Conservation (phyloP, 2,113 vertebrate species). For the Romanogobio albipinnatus region DNA sequence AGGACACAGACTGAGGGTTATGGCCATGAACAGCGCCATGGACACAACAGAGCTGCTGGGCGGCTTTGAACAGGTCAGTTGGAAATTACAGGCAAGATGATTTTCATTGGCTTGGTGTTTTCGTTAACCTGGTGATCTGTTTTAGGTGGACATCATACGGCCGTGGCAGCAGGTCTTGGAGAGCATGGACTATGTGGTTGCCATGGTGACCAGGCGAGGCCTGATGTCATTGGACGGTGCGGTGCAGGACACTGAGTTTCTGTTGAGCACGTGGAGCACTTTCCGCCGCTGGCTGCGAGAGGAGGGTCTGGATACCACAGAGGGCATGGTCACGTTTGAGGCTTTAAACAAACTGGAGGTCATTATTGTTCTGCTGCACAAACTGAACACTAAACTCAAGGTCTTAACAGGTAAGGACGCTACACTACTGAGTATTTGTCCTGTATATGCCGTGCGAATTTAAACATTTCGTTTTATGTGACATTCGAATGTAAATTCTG, state of each 20-base stretch:
- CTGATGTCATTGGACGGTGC: constrained; percentile 84
- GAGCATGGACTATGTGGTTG: constrained; percentile 82
- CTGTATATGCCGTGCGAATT: background rate
- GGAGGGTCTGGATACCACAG: constrained; percentile 77
- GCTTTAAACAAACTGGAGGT: constrained; percentile 89
- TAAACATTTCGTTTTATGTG: background rate
- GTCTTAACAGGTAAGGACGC: constrained; percentile 78
- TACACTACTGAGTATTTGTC: too few species aligned
- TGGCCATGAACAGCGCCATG: constrained; percentile 98
- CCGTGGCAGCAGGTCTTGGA: constrained; percentile 90
- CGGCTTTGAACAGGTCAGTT: constrained; percentile 92
- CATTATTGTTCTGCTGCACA: constrained; percentile 86
- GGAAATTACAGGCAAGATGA: background rate
- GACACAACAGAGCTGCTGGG: constrained; percentile 96
- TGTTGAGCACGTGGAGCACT: constrained; percentile 90
- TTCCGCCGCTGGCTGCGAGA: constrained; percentile 87
- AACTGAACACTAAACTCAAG: constrained; percentile 92
- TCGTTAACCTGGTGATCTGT: background rate
- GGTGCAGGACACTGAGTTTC: constrained; percentile 87
- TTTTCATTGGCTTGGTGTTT: background rate
- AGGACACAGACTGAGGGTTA: constrained; percentile 86
- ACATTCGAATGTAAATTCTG: background rate
- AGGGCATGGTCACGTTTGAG: constrained; percentile 79
- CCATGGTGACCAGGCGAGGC: constrained; percentile 82
- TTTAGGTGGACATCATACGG: constrained; percentile 88